Evolutionary conservation across 2,113 vertebrate genomes (phyloP).

Genomic region (Rhinolophus sinicus): DNA sequence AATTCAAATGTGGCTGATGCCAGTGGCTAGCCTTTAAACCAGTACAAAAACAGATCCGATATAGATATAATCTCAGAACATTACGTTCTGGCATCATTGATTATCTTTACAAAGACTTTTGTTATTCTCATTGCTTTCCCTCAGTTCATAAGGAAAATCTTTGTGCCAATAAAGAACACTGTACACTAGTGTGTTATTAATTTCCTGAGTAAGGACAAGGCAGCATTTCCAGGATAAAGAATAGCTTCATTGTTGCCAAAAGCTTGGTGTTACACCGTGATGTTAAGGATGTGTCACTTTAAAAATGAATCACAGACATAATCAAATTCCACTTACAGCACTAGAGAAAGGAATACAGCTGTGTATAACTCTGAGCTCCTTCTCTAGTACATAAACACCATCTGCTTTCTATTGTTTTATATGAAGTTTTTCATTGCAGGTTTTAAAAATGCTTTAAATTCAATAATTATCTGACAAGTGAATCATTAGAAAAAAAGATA

Average conservation of each 20-base stretch:
- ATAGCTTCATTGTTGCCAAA: background rate
- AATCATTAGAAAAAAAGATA: background rate
- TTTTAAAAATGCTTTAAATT: slow-evolving; percentile 37
- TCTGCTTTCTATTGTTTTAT: slow-evolving; percentile 58
- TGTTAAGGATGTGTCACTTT: background rate
- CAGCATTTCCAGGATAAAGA: slow-evolving; percentile 46
- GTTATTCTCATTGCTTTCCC: background rate
- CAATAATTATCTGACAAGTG: background rate
- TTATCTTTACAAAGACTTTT: background rate
- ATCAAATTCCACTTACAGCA: slow-evolving; percentile 38
- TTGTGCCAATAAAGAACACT: background rate
- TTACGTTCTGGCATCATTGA: background rate
- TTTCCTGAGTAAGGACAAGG: slow-evolving; percentile 1
- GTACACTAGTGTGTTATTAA: background rate
- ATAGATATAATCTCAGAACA: background rate
- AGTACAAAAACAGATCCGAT: background rate
- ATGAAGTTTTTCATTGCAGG: slow-evolving; percentile 48
- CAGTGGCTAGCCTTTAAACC: background rate
- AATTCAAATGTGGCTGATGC: background rate
- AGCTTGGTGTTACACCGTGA: background rate
- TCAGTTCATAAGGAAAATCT: slow-evolving; percentile 37
- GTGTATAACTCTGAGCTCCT: background rate
- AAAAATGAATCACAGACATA: slow-evolving; percentile 48
- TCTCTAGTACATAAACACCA: slow-evolving; percentile 21
- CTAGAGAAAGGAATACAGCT: slow-evolving; percentile 29